Evolutionary conservation across 2,113 vertebrate species (phyloP).

Genomic region (Pelvicachromis taeniatus): DNA sequence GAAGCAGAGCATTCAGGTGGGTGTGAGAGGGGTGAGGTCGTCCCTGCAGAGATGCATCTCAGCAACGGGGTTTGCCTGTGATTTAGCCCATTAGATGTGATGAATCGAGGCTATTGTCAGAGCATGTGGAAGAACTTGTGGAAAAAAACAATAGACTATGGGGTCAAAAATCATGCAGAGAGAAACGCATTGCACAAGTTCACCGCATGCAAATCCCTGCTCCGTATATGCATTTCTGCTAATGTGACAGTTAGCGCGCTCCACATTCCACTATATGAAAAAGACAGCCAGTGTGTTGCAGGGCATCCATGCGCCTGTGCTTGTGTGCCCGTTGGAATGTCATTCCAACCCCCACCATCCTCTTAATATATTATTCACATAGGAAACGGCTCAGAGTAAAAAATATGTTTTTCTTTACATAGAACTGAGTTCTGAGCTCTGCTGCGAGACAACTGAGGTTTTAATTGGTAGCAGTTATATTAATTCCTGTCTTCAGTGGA

Average conservation of each 20-base stretch:
- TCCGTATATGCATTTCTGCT: background rate
- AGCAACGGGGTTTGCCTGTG: constrained; percentile 46
- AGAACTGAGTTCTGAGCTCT: background rate
- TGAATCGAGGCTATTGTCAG: constrained; percentile 59
- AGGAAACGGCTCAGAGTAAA: background rate
- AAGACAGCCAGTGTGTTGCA: background rate
- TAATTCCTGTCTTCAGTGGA: background rate
- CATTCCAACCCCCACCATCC: background rate
- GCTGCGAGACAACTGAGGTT: background rate
- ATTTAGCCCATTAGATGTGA: constrained; percentile 18
- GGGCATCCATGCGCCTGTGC: background rate
- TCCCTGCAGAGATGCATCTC: constrained; percentile 45
- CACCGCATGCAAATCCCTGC: background rate
- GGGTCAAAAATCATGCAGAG: background rate
- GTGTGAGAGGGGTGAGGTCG: constrained; percentile 63
- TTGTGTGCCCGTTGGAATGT: background rate
- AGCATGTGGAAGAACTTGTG: constrained; percentile 62
- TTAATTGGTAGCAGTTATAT: background rate
- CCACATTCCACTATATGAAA: constrained; percentile 1
- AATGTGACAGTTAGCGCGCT: background rate
- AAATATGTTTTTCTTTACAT: background rate
- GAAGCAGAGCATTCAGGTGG: constrained; percentile 51
- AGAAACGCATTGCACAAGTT: background rate
- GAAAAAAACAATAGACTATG: constrained; percentile 16
- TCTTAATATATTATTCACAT: background rate